Base-by-base conservation (phyloP, 2,113 vertebrate genomes). In the Tyto alba region DNA sequence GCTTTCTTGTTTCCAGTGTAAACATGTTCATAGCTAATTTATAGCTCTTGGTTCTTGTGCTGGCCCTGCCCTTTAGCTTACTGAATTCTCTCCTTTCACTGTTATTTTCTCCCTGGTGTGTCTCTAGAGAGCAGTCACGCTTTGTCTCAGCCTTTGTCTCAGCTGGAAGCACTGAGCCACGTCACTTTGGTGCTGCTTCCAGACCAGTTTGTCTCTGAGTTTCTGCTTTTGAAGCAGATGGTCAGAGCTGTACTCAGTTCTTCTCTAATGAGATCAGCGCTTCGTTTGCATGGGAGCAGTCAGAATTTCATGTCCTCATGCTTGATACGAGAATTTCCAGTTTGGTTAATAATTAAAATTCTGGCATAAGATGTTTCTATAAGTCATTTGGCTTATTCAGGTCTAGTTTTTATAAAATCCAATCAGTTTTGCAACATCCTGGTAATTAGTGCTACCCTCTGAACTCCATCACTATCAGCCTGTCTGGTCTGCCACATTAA, bases 21-120 rank as follows among this genome's bases (percentile, higher is more conserved):
- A 23, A 4, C 2, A 1, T 34, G 7, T 32, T 45, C 17, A 8
- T 11, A n/a, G n/a, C 16, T 15, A 1, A 7, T 25, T 60, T 14
- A 19, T 40, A 4, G 3, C 6, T 16, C 41, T 16, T 32, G 26
- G 13, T 29, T 23, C 47, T 43, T 2, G 2, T 62, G 73, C 77
- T 69, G 47, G 40, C 36, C 38, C 38, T 85, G 47, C 55, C 62
- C 36, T 34, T 55, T 2, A 5, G 13, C 43, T 16, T 11, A 1
- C 41, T 13, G 21, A 57, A 13, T 45, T n/a, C 77, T 47, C 12
- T 8, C 29, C 62, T 47, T 41, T 36, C 23, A 3, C 4, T 3
- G 74, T 15, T 50, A 1, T 13, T 67, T 20, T 45, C 53, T 40
- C 40, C 60, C 60, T 45, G 20, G 6, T 8, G n/a, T 34, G 16